Base-by-base conservation (phyloP, 2,113 vertebrate genomes). In the Ovis canadensis region DNA sequence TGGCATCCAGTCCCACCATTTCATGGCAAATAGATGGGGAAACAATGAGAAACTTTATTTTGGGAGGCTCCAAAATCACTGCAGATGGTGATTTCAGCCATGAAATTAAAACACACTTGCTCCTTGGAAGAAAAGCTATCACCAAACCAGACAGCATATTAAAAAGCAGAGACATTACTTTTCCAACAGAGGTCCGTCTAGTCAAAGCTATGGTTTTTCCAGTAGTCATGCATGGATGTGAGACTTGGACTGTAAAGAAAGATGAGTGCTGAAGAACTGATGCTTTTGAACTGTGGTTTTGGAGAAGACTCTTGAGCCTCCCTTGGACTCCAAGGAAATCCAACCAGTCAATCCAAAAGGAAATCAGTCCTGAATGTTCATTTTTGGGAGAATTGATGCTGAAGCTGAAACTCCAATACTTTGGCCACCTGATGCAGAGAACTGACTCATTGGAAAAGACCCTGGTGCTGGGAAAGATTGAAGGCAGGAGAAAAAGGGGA, bases 391-490 rank as follows among this genome's bases (percentile, higher is more conserved):
- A 36, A 71, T 6, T 71, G n/a, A 11, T 71, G n/a, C 64, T 71
- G n/a, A 36, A 71, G n/a, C 64, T 71, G n/a, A 36, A 71, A 71
- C 64, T 71, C n/a, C 64, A 71, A 36, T 36, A 71, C 1, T 36
- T 23, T 36, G n/a, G 64, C 64, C 64, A 71, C 64, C n/a, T 36
- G n/a, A 71, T 21, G 64, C 0, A 0, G 21, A 71, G n/a, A 36
- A 36, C 64, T 71, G 19, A 71, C 64, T 71, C 64, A 71, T 1
- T 71, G n/a, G 19, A 36, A 71, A 71, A 71, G 64, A 71, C n/a
- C n/a, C n/a, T 2, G 0, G 36, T 0, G 0, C n/a, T 36, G 64
- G 2, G 64, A 71, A 71, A 71, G n/a, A 71, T 23, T 71, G 19
- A 71, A 71, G 64, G 19, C 1, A 23, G 64, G 19, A 71, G n/a